These are phyloP conservation scores for Andricus grossulariae DNA, from an alignment of 1,140 invertebrate genomes.

Conservation along the genomic window DNA sequence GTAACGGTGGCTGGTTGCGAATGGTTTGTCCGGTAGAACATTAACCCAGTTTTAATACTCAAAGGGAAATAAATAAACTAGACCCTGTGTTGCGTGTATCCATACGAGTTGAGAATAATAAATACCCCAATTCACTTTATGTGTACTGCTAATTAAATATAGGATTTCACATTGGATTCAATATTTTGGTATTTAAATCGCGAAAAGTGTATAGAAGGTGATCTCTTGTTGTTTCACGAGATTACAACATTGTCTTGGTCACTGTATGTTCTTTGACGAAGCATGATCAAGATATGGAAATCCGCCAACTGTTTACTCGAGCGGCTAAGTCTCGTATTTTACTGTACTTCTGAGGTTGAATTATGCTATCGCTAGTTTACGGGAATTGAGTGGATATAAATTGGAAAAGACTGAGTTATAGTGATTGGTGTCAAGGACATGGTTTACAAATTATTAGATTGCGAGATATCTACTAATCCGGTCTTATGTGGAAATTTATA, in stretches of 20 bases:
- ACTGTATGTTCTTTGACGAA: slow-evolving; percentile 27
- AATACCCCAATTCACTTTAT: background rate
- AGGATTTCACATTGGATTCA: too few relatives aligned
- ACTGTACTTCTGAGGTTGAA: slow-evolving; percentile 24
- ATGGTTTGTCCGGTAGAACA: too few relatives aligned
- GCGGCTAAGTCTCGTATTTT: slow-evolving; percentile 24
- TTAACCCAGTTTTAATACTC: too few relatives aligned
- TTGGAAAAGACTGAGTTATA: slow-evolving; percentile 24
- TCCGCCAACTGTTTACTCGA: slow-evolving; percentile 33
- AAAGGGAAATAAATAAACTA: too few relatives aligned
- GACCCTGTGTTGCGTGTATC: too few relatives aligned
- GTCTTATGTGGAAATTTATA: background rate
- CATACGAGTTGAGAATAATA: background rate
- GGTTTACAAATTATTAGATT: slow-evolving; percentile 10
- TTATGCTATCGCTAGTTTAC: slow-evolving; percentile 15
- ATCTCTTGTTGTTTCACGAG: slow-evolving; percentile 42
- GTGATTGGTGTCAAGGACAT: slow-evolving; percentile 20
- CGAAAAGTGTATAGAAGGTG: slow-evolving; percentile 15
- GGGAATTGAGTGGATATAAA: slow-evolving; percentile 18
- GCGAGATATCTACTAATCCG: background rate
- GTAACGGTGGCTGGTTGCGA: too few relatives aligned
- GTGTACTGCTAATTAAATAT: slow-evolving; percentile 4
- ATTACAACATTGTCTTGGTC: slow-evolving; percentile 44
- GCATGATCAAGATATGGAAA: slow-evolving; percentile 48
- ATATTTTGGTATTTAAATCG: slow-evolving; percentile 20